Conservation (phyloP, 2,888 invertebrate genomes). For the Rhagonycha lutea region DNA sequence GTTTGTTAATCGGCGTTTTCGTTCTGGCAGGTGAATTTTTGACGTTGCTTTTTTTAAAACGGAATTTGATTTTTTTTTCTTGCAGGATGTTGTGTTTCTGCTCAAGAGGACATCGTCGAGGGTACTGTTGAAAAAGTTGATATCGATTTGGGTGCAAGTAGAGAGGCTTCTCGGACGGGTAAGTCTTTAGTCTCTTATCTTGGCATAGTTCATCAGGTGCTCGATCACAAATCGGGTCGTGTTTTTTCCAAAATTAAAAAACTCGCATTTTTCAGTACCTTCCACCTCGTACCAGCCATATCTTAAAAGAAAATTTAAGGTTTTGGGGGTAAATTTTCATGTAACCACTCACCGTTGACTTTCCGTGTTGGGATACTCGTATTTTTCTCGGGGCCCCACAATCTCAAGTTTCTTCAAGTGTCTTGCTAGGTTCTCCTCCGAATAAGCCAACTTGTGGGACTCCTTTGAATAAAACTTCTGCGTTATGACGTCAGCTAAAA, state of each 20-base stretch:
- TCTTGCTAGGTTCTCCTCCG: conserved; percentile 38
- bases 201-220: conserved; percentile 49
- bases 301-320: conserved; percentile 37
- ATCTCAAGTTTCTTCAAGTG: conserved; percentile 44
- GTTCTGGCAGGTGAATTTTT: conserved; percentile 45
- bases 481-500: conserved; percentile 46
- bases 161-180: conserved; percentile 91
- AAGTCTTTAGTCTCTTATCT: conserved; percentile 45
- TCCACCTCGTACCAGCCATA: conserved; percentile 54
- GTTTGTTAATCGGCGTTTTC: conserved; percentile 43
- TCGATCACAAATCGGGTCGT: conserved; percentile 51
- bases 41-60: not conserved
- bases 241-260: conserved; percentile 55
- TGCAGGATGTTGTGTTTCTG: conserved; percentile 56
- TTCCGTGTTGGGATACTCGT: conserved; percentile 47
- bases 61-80: not conserved
- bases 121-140: conserved; percentile 68
- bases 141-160: conserved; percentile 79
- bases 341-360: conserved; percentile 48
- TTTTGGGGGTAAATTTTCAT: not conserved
- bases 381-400: conserved; percentile 46
- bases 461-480: conserved; percentile 48
- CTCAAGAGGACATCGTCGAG: conserved; percentile 59
- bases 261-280: conserved; percentile 40
- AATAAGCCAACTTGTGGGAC: conserved; percentile 29